These are phyloP conservation scores for Metridium senile DNA, from an alignment of 92 coral and sea anemone genomes.

Conservation along the genomic window DNA sequence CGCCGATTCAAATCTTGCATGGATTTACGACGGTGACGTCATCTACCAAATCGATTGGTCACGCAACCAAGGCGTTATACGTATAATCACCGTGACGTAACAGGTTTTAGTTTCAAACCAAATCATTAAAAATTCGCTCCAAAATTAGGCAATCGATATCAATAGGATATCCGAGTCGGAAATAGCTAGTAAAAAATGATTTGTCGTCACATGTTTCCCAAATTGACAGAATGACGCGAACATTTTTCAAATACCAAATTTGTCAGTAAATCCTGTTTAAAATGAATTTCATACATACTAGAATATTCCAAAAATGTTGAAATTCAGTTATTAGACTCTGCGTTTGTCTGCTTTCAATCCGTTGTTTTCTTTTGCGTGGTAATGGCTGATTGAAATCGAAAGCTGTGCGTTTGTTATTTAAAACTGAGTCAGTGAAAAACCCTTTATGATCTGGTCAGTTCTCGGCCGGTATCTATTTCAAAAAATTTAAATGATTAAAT, in stretches of 20 bases:
- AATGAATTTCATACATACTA: not conserved
- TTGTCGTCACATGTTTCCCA: not conserved
- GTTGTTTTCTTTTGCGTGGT: no score
- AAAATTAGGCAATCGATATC: not conserved
- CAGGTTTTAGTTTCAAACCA: not conserved
- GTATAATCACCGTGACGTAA: constrained; percentile 22
- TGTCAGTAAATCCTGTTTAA: not conserved
- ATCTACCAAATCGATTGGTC: constrained; percentile 15
- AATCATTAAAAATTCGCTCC: not conserved
- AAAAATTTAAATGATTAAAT: no score
- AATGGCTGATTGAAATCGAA: no score
- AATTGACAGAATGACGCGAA: not conserved
- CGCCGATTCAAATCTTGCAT: constrained; percentile 51
- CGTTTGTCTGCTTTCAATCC: no score
- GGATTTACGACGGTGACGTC: constrained; percentile 32
- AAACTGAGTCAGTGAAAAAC: no score
- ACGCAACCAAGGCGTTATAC: constrained; percentile 38
- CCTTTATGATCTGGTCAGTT: no score
- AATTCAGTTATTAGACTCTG: not conserved
- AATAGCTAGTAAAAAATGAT: not conserved
- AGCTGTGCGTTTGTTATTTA: no score
- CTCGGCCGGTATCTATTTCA: no score
- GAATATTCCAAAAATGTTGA: not conserved
- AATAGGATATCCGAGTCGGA: constrained; percentile 11
- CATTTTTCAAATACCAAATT: constrained; percentile 3